A percentile compares a stretch with the other conserved stretches of the same genome.
These are phyloP conservation scores for Sinelater perroti DNA, from an alignment of 2,888 invertebrate species.

Conservation along the genomic window DNA sequence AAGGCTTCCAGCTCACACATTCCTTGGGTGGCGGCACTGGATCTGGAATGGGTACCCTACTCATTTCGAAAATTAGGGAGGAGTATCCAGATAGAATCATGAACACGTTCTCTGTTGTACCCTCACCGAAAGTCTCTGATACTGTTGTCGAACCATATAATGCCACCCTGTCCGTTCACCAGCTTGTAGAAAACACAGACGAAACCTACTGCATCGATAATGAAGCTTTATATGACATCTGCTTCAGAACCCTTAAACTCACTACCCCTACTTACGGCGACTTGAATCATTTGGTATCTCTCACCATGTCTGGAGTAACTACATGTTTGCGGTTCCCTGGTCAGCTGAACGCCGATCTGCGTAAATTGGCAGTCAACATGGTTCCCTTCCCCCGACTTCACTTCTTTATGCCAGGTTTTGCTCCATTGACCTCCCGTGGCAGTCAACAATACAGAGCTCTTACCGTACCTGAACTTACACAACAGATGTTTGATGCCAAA, in stretches of 20 bases:
- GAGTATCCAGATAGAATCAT: constrained; percentile 98
- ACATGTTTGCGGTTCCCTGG: constrained; percentile 92
- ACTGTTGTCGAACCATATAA: constrained; percentile 93
- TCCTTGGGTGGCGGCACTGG: constrained; percentile 97
- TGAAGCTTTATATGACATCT: constrained; percentile 91
- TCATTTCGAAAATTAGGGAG: constrained; percentile 96
- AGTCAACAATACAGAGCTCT: constrained; percentile 74
- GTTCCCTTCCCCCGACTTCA: constrained; percentile 95
- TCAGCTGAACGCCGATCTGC: constrained; percentile 90
- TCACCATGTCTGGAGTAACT: constrained; percentile 88
- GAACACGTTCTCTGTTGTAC: constrained; percentile 95
- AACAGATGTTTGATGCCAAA: constrained; percentile 81
- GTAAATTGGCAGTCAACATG: constrained; percentile 94
- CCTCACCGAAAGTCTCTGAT: constrained; percentile 87
- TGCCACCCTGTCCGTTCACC: constrained; percentile 87
- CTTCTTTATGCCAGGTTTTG: constrained; percentile 96
- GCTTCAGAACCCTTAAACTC: constrained; percentile 87
- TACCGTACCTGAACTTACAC: constrained; percentile 78
- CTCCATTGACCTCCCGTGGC: constrained; percentile 87
- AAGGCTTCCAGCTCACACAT: constrained; percentile 95
- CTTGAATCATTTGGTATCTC: constrained; percentile 88
- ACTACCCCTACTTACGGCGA: constrained; percentile 92
- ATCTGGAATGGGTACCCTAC: constrained; percentile 92
- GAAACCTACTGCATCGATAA: constrained; percentile 92
- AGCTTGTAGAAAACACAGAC: constrained; percentile 89